phyloP scores from a whole-genome alignment of 2,888 invertebrate genomes.

The Ypsolopha scabrella region DNA sequence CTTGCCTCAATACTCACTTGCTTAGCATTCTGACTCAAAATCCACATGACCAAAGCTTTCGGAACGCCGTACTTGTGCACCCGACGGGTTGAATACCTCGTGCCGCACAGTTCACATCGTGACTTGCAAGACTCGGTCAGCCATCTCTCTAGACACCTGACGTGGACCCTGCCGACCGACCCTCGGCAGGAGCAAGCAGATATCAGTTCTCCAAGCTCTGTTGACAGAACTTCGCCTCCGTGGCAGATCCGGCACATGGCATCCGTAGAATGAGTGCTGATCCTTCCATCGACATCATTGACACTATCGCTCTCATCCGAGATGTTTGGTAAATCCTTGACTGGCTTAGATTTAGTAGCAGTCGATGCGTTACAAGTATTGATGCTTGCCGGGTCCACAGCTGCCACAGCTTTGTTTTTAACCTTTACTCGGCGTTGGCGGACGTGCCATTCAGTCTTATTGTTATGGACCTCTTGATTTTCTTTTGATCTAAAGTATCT shows the following conservation, averaged over 20 bases:
- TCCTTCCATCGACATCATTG: too few relatives aligned
- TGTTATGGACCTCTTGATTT: too few relatives aligned
- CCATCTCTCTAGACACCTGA: conserved; percentile 81
- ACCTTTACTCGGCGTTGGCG: too few relatives aligned
- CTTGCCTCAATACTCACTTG: conserved; percentile 29
- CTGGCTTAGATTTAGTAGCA: too few relatives aligned
- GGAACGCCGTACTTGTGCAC: conserved; percentile 71
- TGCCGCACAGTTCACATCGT: conserved; percentile 80
- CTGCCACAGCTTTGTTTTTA: too few relatives aligned
- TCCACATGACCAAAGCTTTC: conserved; percentile 72
- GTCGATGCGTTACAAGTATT: too few relatives aligned
- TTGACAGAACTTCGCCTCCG: conserved; percentile 37
- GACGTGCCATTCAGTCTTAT: too few relatives aligned
- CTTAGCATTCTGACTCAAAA: conserved; percentile 63
- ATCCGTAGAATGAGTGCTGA: background rate
- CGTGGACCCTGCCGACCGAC: conserved; percentile 79
- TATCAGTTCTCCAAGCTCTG: conserved; percentile 44
- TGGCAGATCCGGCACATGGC: conserved; percentile 63
- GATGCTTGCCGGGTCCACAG: too few relatives aligned
- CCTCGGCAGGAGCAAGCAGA: conserved; percentile 68
- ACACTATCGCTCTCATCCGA: too few relatives aligned
- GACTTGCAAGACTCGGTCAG: conserved; percentile 78
- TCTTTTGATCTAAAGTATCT: too few relatives aligned
- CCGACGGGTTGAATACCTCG: conserved; percentile 73
- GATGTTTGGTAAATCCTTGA: too few relatives aligned